Base-by-base conservation (phyloP, 2,113 vertebrate genomes). In the Carettochelys insculpta region DNA sequence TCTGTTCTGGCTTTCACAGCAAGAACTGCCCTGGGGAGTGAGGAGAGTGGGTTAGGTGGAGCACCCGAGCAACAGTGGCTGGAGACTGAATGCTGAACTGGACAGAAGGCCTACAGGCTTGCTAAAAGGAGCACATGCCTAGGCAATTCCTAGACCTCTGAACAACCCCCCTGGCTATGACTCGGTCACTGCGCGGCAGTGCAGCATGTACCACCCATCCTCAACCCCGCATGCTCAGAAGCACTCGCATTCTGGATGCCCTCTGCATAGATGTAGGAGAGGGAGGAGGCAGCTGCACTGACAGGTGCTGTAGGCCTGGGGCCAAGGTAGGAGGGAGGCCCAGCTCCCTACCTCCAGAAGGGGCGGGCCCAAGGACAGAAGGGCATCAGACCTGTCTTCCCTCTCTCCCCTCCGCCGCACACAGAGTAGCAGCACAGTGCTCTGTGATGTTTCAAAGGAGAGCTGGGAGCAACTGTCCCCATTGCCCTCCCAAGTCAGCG, bases 241-340 rank as follows among this genome's bases (percentile, higher is more conserved):
- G 38, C 41, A 12, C 38, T 50, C 51, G 50, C 68, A 68, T 3
- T 8, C 47, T 17, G 0, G 0, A 3, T 0, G 13, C 1, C 2
- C 8, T 17, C 20, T 4, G 16, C 4, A 4, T 52, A 88, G 77
- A 25, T 78, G 76, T 17, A 52, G 22, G 19, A n/a, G 25, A 38
- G 58, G n/a, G n/a, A n/a, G n/a, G n/a, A n/a, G n/a, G n/a, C n/a
- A n/a, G n/a, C n/a, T n/a, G n/a, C n/a, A n/a, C n/a, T n/a, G n/a
- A n/a, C n/a, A n/a, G n/a, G n/a, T n/a, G n/a, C n/a, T n/a, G n/a
- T n/a, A n/a, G n/a, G n/a, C n/a, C n/a, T n/a, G n/a, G n/a, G n/a
- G n/a, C n/a, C n/a, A n/a, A n/a, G n/a, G n/a, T n/a, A n/a, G n/a
- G n/a, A n/a, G n/a, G n/a, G n/a, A n/a, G n/a, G n/a, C n/a, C n/a